phyloP scores from a whole-genome alignment of 2,797 vertebrate species.

The Crocodylus rhombifer region DNA sequence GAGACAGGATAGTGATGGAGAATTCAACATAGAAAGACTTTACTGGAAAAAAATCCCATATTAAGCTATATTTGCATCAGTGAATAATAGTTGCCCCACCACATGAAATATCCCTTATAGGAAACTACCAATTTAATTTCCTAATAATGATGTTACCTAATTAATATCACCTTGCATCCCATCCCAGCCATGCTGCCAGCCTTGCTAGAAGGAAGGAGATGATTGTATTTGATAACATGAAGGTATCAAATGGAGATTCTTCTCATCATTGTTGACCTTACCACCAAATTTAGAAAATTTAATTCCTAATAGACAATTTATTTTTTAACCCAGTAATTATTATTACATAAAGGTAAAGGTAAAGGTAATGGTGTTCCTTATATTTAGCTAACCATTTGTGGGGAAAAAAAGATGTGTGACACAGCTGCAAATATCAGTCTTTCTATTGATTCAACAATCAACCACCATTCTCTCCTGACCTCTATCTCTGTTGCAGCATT shows the following conservation, averaged over 20 bases:
- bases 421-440: background rate
- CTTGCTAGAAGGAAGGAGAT: background rate
- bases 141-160: background rate
- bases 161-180: background rate
- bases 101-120: background rate
- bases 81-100: background rate
- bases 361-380: background rate
- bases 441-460: background rate
- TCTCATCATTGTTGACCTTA: background rate
- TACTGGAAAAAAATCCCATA: background rate
- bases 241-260: background rate
- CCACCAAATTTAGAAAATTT: background rate
- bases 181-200: background rate
- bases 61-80: background rate
- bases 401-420: accelerated
- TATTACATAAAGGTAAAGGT: background rate
- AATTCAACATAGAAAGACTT: background rate
- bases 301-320: background rate
- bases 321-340: background rate
- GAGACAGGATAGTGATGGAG: background rate
- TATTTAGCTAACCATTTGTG: background rate
- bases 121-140: background rate
- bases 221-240: background rate
- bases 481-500: background rate
- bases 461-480: background rate